These are phyloP conservation scores for Clostera curtula DNA, from an alignment of 2,888 invertebrate genomes.

Conservation along the genomic window DNA sequence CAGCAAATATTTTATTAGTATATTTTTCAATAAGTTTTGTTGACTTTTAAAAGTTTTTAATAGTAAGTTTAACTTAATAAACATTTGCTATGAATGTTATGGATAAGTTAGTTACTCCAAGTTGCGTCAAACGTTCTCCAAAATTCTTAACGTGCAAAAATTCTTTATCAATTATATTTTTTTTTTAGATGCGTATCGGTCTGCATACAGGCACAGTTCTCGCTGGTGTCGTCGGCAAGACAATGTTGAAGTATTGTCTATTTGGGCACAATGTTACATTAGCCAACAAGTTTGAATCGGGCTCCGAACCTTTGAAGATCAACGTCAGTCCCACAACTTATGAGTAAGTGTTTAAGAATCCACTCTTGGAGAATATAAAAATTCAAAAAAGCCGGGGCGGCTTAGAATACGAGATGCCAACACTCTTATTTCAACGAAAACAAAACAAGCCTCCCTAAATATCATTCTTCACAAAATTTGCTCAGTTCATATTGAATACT, in stretches of 20 bases:
- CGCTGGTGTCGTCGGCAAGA: constrained; percentile 95
- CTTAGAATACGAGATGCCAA: not conserved
- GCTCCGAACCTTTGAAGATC: constrained; percentile 91
- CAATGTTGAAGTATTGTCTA: constrained; percentile 94
- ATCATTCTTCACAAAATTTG: not conserved
- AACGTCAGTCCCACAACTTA: constrained; percentile 96
- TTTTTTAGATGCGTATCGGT: constrained; percentile 92
- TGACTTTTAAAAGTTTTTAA: no score
- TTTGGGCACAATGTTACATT: constrained; percentile 97
- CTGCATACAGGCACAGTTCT: constrained; percentile 94
- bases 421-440: not conserved
- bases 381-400: no score
- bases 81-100: no score
- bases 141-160: no score
- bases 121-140: no score
- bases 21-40: no score
- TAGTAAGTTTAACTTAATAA: no score
- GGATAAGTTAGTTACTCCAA: no score
- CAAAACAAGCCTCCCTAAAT: not conserved
- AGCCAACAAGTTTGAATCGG: constrained; percentile 96
- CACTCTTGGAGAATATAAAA: no score
- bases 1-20: no score
- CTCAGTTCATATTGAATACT: not conserved
- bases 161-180: constrained; percentile 4
- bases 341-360: constrained; percentile 84